These are phyloP conservation scores for Otus sunia DNA, from an alignment of 2,113 vertebrate species.

Conservation along the genomic window DNA sequence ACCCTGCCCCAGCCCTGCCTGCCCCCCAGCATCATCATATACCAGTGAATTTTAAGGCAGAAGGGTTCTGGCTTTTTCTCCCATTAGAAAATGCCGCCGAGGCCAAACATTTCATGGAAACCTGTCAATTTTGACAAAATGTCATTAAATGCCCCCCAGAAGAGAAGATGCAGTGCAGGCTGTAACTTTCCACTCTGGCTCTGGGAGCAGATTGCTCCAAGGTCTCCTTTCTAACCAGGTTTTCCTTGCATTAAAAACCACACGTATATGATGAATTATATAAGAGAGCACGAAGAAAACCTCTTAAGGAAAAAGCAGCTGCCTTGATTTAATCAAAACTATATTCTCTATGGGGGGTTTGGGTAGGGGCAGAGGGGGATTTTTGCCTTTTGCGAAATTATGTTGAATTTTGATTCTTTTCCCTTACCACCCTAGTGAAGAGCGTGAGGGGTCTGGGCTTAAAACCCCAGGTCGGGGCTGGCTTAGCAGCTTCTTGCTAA, in stretches of 20 bases:
- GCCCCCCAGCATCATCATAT: fast-evolving
- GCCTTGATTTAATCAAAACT: background rate
- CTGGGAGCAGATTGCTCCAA: fast-evolving
- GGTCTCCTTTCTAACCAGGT: background rate
- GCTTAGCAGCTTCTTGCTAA: background rate
- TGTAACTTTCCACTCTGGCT: background rate
- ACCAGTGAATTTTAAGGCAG: background rate
- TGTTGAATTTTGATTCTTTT: background rate
- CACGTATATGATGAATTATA: background rate
- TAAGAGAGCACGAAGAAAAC: background rate
- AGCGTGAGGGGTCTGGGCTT: background rate
- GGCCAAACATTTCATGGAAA: background rate
- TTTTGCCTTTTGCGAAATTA: background rate
- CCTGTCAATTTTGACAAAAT: background rate
- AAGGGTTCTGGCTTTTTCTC: background rate
- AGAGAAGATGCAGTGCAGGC: background rate
- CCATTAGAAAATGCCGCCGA: background rate
- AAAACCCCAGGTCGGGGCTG: fast-evolving
- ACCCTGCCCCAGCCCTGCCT: background rate
- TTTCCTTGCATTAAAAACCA: background rate
- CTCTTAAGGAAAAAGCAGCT: background rate
- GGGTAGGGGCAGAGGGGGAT: background rate
- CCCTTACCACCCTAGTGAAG: background rate
- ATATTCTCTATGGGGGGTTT: fast-evolving
- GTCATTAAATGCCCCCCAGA: background rate